Conservation (phyloP, 2,888 invertebrate genomes). For the Nomada fabriciana region DNA sequence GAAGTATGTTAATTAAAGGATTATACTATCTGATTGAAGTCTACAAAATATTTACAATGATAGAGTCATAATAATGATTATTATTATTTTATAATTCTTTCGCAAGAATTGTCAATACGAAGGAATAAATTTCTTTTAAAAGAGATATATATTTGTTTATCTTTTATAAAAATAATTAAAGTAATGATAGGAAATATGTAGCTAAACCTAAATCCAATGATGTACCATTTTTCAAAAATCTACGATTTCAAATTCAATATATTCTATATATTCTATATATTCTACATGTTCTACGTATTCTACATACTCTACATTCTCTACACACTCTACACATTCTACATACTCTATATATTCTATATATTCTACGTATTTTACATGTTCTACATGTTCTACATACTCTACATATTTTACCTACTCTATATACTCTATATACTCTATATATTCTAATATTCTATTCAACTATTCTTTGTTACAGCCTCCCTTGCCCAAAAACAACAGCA, state of each 20-base stretch:
- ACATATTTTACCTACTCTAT: no score
- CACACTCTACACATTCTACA: no score
- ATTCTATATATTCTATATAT: no score
- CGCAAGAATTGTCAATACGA: no score
- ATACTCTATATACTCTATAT: no score
- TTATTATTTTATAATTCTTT: neutral
- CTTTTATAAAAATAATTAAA: slow-evolving; percentile 58
- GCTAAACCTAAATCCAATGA: slow-evolving; percentile 42
- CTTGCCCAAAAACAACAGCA: slow-evolving; percentile 83
- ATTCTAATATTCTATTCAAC: no score
- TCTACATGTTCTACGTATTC: no score
- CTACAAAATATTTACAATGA: neutral
- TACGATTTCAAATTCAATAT: no score
- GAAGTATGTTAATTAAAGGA: neutral
- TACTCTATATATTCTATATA: no score
- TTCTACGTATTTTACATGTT: no score
- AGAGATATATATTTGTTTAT: slow-evolving; percentile 40
- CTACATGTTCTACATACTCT: no score
- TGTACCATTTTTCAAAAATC: neutral
- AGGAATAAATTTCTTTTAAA: neutral
- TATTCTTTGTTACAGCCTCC: slow-evolving; percentile 69
- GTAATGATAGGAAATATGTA: slow-evolving; percentile 44
- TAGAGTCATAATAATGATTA: neutral
- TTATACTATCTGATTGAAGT: neutral
- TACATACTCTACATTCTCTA: no score